Percentiles rank a stretch among this genome's conserved stretches.
Conservation (phyloP, 2,113 vertebrate genomes). For the zebrafish (Danio rerio) region GRCz12tu NC_133178.1:21651501-21652000, state of each 20-base stretch:
- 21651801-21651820: slow-evolving; percentile 18
- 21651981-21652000: slow-evolving; percentile 10
- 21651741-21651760: slow-evolving; percentile 27
- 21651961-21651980: background rate
- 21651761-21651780: background rate
- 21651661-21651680: slow-evolving; percentile 15
- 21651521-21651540: slow-evolving; percentile 34
- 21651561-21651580: slow-evolving; percentile 5
- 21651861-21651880: background rate
- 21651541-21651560: background rate
- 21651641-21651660: background rate
- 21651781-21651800: background rate
- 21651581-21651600: slow-evolving; percentile 8
- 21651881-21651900: background rate
- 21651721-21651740: slow-evolving; percentile 12
- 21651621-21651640: slow-evolving; percentile 23
- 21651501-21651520: slow-evolving; percentile 22
- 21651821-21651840: background rate
- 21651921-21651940: background rate
- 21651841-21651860: slow-evolving; percentile 30
- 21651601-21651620: slow-evolving; percentile 23
- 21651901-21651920: background rate
- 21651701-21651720: background rate
- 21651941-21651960: background rate
- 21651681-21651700: background rate